Evolutionary conservation across 2,888 invertebrate species (phyloP).

Genomic region (Apodemia mormo): DNA sequence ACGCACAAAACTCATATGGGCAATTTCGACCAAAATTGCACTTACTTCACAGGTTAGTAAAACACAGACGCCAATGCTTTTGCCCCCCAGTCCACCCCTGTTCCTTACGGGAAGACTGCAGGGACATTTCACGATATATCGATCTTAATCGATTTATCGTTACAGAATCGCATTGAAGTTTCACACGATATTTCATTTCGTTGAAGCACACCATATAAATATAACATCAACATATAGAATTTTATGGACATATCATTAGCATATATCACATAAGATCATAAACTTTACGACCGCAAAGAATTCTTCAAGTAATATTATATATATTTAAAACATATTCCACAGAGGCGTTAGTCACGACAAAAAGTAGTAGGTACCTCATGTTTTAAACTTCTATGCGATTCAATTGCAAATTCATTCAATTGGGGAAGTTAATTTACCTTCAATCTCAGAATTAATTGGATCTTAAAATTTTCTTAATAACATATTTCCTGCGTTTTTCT

Average conservation of each 20-base stretch:
- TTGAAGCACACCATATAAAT: conserved; percentile 7
- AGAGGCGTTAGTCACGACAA: background rate
- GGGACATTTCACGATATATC: conserved; percentile 63
- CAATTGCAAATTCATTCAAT: conserved; percentile 46
- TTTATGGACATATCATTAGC: conserved; percentile 3
- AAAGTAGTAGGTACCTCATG: conserved; percentile 34
- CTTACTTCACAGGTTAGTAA: conserved; percentile 82
- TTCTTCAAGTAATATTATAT: too few relatives aligned
- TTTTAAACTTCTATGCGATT: conserved; percentile 65
- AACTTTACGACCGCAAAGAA: background rate
- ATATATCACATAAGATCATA: conserved; percentile 24
- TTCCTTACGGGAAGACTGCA: conserved; percentile 80
- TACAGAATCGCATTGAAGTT: conserved; percentile 68
- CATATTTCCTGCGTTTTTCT: conserved; percentile 71
- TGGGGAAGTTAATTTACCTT: background rate
- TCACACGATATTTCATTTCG: conserved; percentile 34
- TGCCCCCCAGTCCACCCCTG: conserved; percentile 80
- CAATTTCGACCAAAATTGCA: conserved; percentile 82
- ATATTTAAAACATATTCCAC: background rate
- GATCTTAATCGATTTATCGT: conserved; percentile 62
- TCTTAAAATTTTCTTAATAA: conserved; percentile 52
- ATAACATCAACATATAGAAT: background rate
- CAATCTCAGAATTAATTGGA: conserved; percentile 44
- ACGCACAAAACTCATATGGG: conserved; percentile 82
- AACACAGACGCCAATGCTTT: conserved; percentile 77